A percentile compares a stretch with the other conserved stretches of the same genome.
Evolutionary conservation across 1,140 invertebrate genomes (phyloP).

Genomic region (Matsumurasca onukii): DNA sequence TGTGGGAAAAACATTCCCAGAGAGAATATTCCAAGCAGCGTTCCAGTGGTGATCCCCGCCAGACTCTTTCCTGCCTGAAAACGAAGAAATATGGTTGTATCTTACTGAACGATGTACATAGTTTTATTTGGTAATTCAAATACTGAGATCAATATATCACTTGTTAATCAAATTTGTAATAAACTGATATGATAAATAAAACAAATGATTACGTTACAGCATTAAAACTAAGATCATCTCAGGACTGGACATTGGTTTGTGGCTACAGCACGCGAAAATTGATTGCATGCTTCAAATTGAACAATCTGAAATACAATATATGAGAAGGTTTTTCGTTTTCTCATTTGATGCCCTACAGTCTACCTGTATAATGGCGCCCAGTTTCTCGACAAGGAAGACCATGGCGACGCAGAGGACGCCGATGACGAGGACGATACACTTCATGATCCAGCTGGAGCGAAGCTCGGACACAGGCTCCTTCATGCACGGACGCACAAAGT

Average conservation of each 20-base stretch:
- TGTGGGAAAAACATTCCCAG: constrained; percentile 75
- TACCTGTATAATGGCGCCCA: constrained; percentile 65
- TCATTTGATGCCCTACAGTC: neutral
- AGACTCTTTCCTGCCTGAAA: constrained; percentile 62
- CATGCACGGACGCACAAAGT: constrained; percentile 67
- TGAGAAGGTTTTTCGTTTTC: no score
- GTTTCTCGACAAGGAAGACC: constrained; percentile 68
- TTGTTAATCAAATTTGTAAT: no score
- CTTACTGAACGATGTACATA: neutral
- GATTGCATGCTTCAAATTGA: no score
- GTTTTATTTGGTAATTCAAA: neutral
- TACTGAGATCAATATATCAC: no score
- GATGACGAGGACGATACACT: constrained; percentile 63
- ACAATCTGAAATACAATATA: no score
- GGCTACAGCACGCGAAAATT: no score
- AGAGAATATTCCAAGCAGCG: constrained; percentile 73
- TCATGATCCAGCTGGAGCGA: constrained; percentile 66
- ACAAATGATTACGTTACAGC: no score
- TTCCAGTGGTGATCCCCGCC: constrained; percentile 68
- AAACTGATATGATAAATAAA: no score
- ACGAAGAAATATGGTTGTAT: neutral
- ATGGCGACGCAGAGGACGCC: constrained; percentile 61
- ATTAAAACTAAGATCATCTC: no score
- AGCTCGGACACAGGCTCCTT: constrained; percentile 60
- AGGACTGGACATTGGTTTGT: no score